phyloP scores from a whole-genome alignment of 53 echinoderm and acorn worm species.

The Paracentrotus lividus region DNA sequence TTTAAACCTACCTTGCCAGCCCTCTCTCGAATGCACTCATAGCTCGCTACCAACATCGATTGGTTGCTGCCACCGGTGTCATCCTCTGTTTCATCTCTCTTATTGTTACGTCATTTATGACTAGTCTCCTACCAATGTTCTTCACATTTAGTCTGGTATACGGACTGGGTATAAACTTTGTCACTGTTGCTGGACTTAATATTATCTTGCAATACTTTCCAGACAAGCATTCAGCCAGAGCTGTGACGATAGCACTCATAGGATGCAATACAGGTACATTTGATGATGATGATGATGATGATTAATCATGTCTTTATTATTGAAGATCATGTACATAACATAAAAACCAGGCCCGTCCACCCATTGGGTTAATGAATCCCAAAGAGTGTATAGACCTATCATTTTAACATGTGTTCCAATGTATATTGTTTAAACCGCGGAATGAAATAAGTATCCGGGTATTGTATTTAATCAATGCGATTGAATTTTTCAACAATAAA shows the following conservation, averaged over 20 bases:
- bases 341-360: too few species aligned
- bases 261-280: conserved; percentile 83
- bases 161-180: conserved; percentile 83
- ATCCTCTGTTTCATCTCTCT: conserved; percentile 73
- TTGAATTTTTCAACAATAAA: too few species aligned
- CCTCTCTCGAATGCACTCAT: conserved; percentile 77
- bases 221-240: conserved; percentile 80
- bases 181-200: conserved; percentile 78
- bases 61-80: conserved; percentile 70
- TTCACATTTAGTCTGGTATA: conserved; percentile 86
- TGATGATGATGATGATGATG: too few species aligned
- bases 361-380: not conserved
- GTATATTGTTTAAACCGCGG: not conserved
- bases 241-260: conserved; percentile 77
- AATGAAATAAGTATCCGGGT: not conserved
- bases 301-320: too few species aligned
- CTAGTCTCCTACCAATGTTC: conserved; percentile 73
- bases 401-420: not conserved
- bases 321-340: too few species aligned
- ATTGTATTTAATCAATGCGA: too few species aligned
- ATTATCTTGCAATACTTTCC: conserved; percentile 84
- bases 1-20: conserved; percentile 76
- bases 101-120: conserved; percentile 88
- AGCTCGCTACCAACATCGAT: conserved; percentile 75
- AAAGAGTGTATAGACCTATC: not conserved